Evolutionary conservation across 2,113 vertebrate genomes (phyloP).

Genomic region (Osmerus eperlanus): DNA sequence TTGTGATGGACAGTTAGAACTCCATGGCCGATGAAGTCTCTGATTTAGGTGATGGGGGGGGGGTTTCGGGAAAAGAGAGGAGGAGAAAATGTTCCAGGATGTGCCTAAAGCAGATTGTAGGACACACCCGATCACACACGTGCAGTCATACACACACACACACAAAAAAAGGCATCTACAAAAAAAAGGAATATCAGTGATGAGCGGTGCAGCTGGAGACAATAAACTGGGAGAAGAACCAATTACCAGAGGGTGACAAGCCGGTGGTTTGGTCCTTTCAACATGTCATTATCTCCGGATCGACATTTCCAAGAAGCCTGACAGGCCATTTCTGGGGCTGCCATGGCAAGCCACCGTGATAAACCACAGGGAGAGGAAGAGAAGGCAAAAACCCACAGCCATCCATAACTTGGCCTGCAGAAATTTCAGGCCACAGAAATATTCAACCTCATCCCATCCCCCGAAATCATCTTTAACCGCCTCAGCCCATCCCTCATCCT

Average conservation of each 20-base stretch:
- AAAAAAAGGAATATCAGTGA: conserved; percentile 60
- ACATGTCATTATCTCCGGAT: conserved; percentile 70
- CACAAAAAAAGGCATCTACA: conserved; percentile 18
- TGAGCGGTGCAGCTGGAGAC: conserved; percentile 68
- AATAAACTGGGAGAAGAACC: conserved; percentile 72
- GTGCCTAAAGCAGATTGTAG: neutral
- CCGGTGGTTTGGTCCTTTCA: conserved; percentile 65
- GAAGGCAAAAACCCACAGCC: conserved; percentile 5
- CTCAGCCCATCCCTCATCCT: neutral
- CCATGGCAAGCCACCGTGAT: conserved; percentile 50
- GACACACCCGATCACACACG: neutral
- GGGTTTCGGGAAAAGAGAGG: no score
- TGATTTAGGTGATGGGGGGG: no score
- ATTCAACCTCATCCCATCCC: neutral
- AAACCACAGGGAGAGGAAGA: conserved; percentile 30
- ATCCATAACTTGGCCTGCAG: conserved; percentile 9
- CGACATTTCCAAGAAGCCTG: conserved; percentile 66
- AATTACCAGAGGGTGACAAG: conserved; percentile 73
- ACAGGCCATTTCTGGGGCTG: conserved; percentile 67
- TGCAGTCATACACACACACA: conserved; percentile 2
- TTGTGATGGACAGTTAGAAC: neutral
- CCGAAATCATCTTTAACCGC: neutral
- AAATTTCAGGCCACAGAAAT: neutral
- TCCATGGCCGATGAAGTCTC: no score
- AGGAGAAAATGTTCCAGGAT: no score